Percentiles rank a stretch among this genome's conserved stretches.
phyloP scores from a whole-genome alignment of 2,113 vertebrate species.

The Symphodus melops region DNA sequence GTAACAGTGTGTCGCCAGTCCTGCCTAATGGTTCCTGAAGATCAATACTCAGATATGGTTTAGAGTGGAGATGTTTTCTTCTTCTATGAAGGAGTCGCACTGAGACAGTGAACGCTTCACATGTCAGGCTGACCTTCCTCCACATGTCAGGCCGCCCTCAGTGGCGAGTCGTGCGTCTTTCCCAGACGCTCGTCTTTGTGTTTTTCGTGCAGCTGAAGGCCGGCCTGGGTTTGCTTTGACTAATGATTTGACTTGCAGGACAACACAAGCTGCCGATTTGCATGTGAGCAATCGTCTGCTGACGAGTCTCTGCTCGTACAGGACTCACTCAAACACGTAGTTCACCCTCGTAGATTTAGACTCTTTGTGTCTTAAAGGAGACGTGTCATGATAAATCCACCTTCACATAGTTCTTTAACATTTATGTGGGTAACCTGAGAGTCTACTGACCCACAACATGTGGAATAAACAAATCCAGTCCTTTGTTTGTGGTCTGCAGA shows the following conservation, averaged over 20 bases:
- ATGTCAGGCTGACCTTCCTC: no score
- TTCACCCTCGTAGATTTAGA: no score
- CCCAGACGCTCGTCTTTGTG: no score
- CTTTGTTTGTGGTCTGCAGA: no score
- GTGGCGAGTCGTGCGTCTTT: background rate
- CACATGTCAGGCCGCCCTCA: background rate
- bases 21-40: constrained; percentile 55
- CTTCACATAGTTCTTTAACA: no score
- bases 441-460: no score
- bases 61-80: background rate
- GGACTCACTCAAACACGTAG: background rate
- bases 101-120: no score
- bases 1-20: constrained; percentile 56
- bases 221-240: constrained; percentile 54
- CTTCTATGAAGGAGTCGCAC: no score
- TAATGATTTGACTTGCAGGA: constrained; percentile 72
- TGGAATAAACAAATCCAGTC: no score
- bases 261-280: constrained; percentile 63
- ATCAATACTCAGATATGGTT: constrained; percentile 67
- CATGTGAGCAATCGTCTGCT: constrained; percentile 41
- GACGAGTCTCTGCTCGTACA: constrained; percentile 32
- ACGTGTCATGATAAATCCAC: no score
- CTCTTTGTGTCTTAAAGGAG: no score
- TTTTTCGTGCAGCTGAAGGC: constrained; percentile 19
- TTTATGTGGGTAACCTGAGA: no score